Evolutionary conservation across 1,140 invertebrate species (phyloP).

Genomic region (Drosophila ogumai): DNA sequence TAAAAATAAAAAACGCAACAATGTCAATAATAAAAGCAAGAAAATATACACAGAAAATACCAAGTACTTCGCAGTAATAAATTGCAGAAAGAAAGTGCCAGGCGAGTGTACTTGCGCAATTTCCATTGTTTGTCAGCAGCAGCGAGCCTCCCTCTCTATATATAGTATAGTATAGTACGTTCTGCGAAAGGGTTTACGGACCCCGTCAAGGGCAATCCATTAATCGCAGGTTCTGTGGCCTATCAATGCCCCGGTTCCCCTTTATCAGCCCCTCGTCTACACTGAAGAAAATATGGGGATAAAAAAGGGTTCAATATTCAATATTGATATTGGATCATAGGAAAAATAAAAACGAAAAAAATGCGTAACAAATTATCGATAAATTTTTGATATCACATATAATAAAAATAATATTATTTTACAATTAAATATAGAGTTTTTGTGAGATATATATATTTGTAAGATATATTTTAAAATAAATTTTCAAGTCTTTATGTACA

Average conservation of each 20-base stretch:
- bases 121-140: slow-evolving; percentile 66
- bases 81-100: slow-evolving; percentile 19
- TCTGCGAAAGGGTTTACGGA: slow-evolving; percentile 47
- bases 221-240: slow-evolving; percentile 37
- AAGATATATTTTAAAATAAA: too few species aligned
- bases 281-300: not conserved
- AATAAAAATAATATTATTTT: too few species aligned
- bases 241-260: slow-evolving; percentile 13
- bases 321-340: not conserved
- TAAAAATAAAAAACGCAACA: slow-evolving; percentile 27
- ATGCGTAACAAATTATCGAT: not conserved
- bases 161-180: not conserved
- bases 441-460: too few species aligned
- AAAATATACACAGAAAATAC: slow-evolving; percentile 15
- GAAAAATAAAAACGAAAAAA: not conserved
- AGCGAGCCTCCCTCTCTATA: slow-evolving; percentile 54
- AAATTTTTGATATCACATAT: not conserved
- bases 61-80: slow-evolving; percentile 32
- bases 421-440: too few species aligned
- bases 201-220: slow-evolving; percentile 47
- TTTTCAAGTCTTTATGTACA: too few species aligned
- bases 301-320: not conserved
- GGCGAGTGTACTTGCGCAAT: slow-evolving; percentile 59
- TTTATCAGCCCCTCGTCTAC: not conserved
- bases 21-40: slow-evolving; percentile 43